Percentiles rank a stretch among this genome's conserved stretches.
Evolutionary conservation across 2,113 vertebrate species (phyloP).

Genomic region (Taxidea taxus): DNA sequence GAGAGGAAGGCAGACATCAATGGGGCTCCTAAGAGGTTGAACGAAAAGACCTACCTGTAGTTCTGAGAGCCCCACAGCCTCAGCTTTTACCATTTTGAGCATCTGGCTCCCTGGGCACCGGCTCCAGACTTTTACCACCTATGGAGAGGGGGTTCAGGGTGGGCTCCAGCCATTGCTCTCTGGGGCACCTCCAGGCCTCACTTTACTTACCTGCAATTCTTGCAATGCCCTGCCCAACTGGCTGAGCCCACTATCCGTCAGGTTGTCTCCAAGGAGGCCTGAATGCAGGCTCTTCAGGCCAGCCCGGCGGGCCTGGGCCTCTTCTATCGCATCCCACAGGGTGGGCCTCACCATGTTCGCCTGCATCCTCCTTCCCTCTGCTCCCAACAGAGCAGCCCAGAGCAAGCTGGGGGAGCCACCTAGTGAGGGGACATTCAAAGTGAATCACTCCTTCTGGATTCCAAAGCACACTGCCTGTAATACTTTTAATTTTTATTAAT

Average conservation of each 20-base stretch:
- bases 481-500: not conserved
- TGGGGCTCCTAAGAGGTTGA: not conserved
- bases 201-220: conserved; percentile 84
- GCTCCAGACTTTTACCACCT: conserved; percentile 84
- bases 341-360: conserved; percentile 71
- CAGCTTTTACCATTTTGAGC: not conserved
- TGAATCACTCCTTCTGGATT: not conserved
- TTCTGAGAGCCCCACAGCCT: not conserved
- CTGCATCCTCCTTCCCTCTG: conserved; percentile 65
- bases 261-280: conserved; percentile 65
- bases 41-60: conserved; percentile 37
- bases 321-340: conserved; percentile 80
- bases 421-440: not conserved
- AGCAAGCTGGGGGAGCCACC: conserved; percentile 43
- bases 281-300: conserved; percentile 77
- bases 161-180: not conserved
- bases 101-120: conserved; percentile 66
- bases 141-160: not conserved
- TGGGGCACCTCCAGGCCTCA: not conserved
- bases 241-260: conserved; percentile 58
- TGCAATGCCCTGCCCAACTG: conserved; percentile 80
- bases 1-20: not conserved
- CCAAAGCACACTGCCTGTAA: not conserved
- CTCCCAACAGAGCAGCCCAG: conserved; percentile 75
- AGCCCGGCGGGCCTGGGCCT: conserved; percentile 57